Evolutionary conservation across 2,888 invertebrate genomes (phyloP), one percentile per base, ranked within the genome.

Genomic region (Lithosia quadra): DNA sequence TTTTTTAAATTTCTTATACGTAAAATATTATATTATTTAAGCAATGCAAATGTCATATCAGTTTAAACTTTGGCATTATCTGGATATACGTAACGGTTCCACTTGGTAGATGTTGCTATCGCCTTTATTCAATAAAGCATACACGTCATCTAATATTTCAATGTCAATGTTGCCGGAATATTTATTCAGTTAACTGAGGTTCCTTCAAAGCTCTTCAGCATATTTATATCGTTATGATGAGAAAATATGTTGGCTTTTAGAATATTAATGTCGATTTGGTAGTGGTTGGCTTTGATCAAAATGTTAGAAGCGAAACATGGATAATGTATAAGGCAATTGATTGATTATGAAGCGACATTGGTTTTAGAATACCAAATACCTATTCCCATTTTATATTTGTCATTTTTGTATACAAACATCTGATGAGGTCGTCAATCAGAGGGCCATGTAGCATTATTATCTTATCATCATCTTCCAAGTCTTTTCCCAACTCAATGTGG

Each of bases 111-210:
- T n/a, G 49, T 49, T 24, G 18, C 39, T 9, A 18, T 24, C 22
- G 13, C 24, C 4, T 39, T 39, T 22, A 24, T 39, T 39, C 22
- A 60, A 60, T 39, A 60, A 15, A n/a, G 22, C 18, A 5, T 18
- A 39, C 39, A 22, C 24, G 24, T 39, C 39, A 59, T 49, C 65
- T 59, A 53, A 59, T 49, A 18, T 59, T 65, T 18, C 43, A 59
- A 49, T 59, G 15, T 13, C 22, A 28, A 21, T 36, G n/a, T 10
- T 21, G 8, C 13, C 22, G 53, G 15, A 10, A 53, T 55, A 53
- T 63, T 55, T 60, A 39, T 60, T 60, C 24, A 60, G 60, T 39
- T 60, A 24, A 18, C 18, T 60, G 22, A 60, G 39, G 22, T 60
- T 60, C 60, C 24, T 60, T 2, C 39, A 24, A 60, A 22, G 60